phyloP scores from a whole-genome alignment of 2,113 vertebrate species.

The Coreoperca whiteheadi region DNA sequence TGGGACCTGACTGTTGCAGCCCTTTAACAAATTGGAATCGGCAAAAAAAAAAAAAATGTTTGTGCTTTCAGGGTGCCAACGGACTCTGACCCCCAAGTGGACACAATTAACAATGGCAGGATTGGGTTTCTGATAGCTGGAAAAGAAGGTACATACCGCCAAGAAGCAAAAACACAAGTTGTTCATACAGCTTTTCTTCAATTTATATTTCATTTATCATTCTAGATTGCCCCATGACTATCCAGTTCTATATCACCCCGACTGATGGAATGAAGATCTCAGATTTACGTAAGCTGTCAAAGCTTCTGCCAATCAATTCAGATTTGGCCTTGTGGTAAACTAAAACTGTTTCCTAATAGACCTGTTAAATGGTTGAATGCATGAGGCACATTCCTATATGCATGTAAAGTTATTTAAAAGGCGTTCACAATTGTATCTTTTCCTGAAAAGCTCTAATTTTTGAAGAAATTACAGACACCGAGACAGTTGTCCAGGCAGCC shows the following conservation, averaged over 20 bases:
- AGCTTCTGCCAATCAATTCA: neutral
- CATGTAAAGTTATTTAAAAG: neutral
- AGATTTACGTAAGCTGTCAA: slow-evolving; percentile 74
- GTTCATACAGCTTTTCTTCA: neutral
- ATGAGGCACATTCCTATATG: neutral
- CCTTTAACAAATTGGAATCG: neutral
- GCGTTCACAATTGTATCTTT: neutral
- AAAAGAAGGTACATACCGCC: slow-evolving; percentile 72
- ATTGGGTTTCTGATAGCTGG: slow-evolving; percentile 82
- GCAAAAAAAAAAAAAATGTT: too few relatives aligned
- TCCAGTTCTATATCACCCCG: slow-evolving; percentile 86
- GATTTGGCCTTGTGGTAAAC: neutral
- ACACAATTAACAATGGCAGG: slow-evolving; percentile 85
- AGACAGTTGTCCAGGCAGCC: slow-evolving; percentile 58
- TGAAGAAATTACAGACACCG: neutral
- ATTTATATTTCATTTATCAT: neutral
- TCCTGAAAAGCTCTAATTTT: neutral
- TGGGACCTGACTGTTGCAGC: too few relatives aligned
- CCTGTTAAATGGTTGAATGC: neutral
- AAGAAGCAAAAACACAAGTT: neutral
- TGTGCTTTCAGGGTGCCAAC: slow-evolving; percentile 66
- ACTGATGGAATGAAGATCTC: slow-evolving; percentile 72
- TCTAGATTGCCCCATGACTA: slow-evolving; percentile 83
- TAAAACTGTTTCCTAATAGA: neutral
- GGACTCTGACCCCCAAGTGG: slow-evolving; percentile 64